Evolutionary conservation across 2,113 vertebrate species (phyloP), one percentile per base, ranked within the genome.

Genomic region (Anser brachyrhynchus): DNA sequence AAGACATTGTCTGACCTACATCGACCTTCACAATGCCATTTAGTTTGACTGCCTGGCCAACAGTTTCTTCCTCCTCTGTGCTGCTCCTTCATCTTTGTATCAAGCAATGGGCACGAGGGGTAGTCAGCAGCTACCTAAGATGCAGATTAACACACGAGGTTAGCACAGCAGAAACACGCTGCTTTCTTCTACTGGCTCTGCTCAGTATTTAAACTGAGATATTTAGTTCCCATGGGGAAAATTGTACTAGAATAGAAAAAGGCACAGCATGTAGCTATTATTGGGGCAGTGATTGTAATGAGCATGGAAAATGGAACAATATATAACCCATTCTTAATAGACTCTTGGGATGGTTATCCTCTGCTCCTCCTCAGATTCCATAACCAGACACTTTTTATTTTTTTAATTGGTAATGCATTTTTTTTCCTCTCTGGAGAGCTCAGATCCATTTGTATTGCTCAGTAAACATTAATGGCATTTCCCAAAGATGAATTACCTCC

Each of bases 241-340:
- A 93, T 90, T 92, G 51, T 87, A 22, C 71, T 79, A 90, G 95
- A 95, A 91, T 91, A 92, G 79, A 59, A 80, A 91, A 90, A 84
- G 33, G 37, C 90, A 77, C 95, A 88, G 82, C 87, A 87, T 21
- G 43, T 72, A 87, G 87, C 90, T 95, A 74, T 95, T 96, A 96
- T 72, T 89, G 71, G 88, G 94, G 85, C 62, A 94, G 75, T 93
- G 87, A 95, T 95, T 92, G 92, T 95, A 96, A 96, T 95, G 80
- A 96, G 89, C 92, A 84, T 92, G 91, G 95, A 95, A 96, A 97
- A 97, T 92, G 66, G 91, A 96, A 93, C 90, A 95, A 94, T 93
- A 84, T 81, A 87, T 67, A 95, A 87, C 73, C 73, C 70, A 41
- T 94, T 96, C 95, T 85, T 94, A 96, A 96, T 64, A 91, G 91